Base-by-base conservation (phyloP, 2,113 vertebrate species). In the Synchiropus splendidus region DNA sequence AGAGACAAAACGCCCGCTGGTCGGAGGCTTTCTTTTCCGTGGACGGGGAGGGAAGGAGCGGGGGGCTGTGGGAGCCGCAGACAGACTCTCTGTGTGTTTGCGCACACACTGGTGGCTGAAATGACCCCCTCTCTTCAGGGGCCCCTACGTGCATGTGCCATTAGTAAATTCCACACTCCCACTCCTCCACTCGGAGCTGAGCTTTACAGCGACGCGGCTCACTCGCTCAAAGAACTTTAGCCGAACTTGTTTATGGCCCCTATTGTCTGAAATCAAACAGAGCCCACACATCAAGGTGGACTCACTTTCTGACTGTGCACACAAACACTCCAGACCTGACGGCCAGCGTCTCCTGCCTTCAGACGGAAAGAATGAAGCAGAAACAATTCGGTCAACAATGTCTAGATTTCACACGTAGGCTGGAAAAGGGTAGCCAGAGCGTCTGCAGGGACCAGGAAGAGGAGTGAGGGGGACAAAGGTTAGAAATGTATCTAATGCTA, bases 101-200 rank as follows among this genome's bases (percentile, higher is more conserved):
- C 65, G 74, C 70, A 79, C 74, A 79, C 70, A 75, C 65, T 75
- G 75, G 61, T 77, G 70, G 75, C 70, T 76, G 72, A 76, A 79
- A 71, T 78, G 72, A 72, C 67, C 78, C 74, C 70, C 67, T 71
- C 65, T 64, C 68, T 63, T 75, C 72, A 67, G 72, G 71, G 81
- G 74, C 82, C 79, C 80, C 80, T 49, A 77, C 74, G 75, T 79
- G 73, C 74, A 79, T 81, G 76, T 82, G 78, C 81, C 80, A 85
- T 87, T 83, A 83, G 80, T 74, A 72, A 85, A 85, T 85, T 85
- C 81, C 82, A 80, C 77, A 79, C 79, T 73, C 73, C 77, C 42
- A 73, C 74, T 79, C 75, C 75, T 80, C 70, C 59, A 67, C 70
- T 77, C 63, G 42, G 65, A 73, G 73, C 67, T 70, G 63, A 52